A percentile compares a stretch with the other conserved stretches of the same genome.
These are phyloP conservation scores for Ictidomys tridecemlineatus DNA, from an alignment of 2,113 vertebrate genomes.

Conservation along the genomic window DNA sequence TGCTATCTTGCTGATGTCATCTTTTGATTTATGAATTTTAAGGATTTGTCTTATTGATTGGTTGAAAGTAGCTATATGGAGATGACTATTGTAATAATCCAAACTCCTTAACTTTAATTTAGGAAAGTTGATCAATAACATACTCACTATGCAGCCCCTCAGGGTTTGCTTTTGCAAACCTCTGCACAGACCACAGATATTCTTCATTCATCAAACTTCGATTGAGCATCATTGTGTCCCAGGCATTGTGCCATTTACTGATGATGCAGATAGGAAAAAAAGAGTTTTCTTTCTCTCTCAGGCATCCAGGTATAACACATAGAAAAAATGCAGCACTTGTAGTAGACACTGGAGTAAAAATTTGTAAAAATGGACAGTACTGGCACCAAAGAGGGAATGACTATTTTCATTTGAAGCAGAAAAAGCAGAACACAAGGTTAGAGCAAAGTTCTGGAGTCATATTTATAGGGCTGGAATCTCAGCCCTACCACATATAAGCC, in stretches of 20 bases:
- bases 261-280: not conserved
- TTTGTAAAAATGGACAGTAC: not conserved
- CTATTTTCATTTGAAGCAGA: not conserved
- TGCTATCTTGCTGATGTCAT: not conserved
- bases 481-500: not conserved
- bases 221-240: not conserved
- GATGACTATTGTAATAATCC: not conserved
- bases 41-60: not conserved
- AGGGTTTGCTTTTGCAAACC: not conserved
- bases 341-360: not conserved
- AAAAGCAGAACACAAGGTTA: not conserved
- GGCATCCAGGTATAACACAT: not conserved
- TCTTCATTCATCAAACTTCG: not conserved
- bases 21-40: not conserved
- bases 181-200: not conserved
- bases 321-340: not conserved
- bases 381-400: not conserved
- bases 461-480: not conserved
- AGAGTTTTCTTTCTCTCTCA: not conserved
- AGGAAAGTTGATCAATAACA: not conserved
- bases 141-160: not conserved
- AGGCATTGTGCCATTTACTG: not conserved
- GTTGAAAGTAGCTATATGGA: not conserved
- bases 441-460: not conserved
- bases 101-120: not conserved